Base-by-base conservation (phyloP, 2,797 vertebrate species). In the Eulemur albifrons region DNA sequence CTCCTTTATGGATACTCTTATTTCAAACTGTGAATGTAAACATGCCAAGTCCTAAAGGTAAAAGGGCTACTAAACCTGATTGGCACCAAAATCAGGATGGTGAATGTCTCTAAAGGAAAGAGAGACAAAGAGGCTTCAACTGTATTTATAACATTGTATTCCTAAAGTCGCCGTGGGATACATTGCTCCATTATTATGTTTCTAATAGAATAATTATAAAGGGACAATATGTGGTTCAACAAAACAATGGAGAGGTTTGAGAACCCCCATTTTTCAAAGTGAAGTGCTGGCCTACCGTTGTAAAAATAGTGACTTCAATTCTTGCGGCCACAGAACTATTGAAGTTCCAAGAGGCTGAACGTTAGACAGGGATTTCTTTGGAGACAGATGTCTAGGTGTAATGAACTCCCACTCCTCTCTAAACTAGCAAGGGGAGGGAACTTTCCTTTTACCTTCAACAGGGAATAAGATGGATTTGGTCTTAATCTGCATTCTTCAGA, bases 1-100 rank as follows among this genome's bases (percentile, higher is more conserved):
- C 93, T 90, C 92, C 97, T 97, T 7, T 96, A 94, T 57, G 96
- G 96, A 83, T 59, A 79, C n/a, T 90, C 75, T 95, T 50, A 75
- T 63, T 86, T 80, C 70, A 77, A 48, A 73, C 27, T 4, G 43
- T 87, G 83, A 84, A 27, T 88, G 57, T 95, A 94, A 93, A 67
- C 72, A 23, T 52, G 7, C 25, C 73, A 38, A 63, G 18, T 25
- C 18, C 12, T 23, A n/a, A 18, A 50, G 45, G 15, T 38, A 2
- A 57, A 85, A 61, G 18, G 21, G n/a, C 69, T 35, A 0, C 9
- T 20, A 4, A 27, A 20, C 11, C 13, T 23, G 59, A 13, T n/a
- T 9, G 11, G 23, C 30, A 10, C 35, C 25, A 1, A 21, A 35
- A 40, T 35, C 38, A 54, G 30, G 21, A 0, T 3, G 0, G 5